phyloP scores from a whole-genome alignment of 2,797 vertebrate species.

The Tragopan temminckii region DNA sequence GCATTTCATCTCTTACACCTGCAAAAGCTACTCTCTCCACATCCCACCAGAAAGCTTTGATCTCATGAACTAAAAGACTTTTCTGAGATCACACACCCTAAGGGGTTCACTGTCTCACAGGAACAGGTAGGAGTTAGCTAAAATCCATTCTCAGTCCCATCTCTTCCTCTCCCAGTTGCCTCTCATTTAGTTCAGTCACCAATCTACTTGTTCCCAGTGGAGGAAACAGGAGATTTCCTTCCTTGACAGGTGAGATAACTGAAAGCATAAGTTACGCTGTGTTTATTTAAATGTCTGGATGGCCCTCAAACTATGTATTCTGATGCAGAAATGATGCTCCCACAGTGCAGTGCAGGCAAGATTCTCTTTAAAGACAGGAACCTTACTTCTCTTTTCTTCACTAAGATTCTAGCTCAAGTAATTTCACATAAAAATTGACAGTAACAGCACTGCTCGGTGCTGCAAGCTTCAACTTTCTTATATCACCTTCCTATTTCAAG shows the following conservation, averaged over 20 bases:
- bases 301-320: background rate
- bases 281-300: background rate
- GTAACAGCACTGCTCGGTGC: background rate
- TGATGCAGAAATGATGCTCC: background rate
- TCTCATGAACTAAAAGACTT: background rate
- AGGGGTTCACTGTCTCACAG: background rate
- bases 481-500: background rate
- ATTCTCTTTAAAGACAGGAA: background rate
- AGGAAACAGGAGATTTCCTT: background rate
- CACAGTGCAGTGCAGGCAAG: background rate
- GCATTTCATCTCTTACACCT: background rate
- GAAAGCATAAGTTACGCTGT: background rate
- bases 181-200: background rate
- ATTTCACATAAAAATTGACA: background rate
- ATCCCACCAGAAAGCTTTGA: background rate
- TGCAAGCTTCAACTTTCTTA: background rate
- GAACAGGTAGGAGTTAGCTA: background rate
- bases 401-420: background rate
- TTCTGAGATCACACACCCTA: background rate
- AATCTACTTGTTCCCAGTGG: background rate
- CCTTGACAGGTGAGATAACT: background rate
- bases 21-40: background rate
- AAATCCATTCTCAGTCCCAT: background rate
- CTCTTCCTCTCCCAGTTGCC: background rate
- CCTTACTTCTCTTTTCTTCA: background rate